phyloP scores from a whole-genome alignment of 1,140 invertebrate species.

The Chionoecetes opilio region DNA sequence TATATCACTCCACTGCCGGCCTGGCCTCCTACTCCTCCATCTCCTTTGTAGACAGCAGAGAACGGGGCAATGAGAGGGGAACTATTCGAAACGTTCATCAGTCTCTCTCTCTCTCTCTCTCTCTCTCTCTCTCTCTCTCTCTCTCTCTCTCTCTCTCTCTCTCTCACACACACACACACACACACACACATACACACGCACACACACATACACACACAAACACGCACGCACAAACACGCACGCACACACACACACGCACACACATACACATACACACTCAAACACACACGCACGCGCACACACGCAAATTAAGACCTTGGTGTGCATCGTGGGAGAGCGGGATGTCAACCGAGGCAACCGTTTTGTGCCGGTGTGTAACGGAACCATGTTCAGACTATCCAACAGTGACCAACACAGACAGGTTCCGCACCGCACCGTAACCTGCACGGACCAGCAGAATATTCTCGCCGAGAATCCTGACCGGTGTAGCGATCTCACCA shows the following conservation, averaged over 20 bases:
- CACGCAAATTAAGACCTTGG: too few relatives aligned
- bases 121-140: conserved; percentile 34
- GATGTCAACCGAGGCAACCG: too few relatives aligned
- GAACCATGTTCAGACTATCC: too few relatives aligned
- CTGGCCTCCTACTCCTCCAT: neutral
- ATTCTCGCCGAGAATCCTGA: too few relatives aligned
- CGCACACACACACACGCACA: conserved; percentile 47
- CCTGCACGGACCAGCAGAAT: too few relatives aligned
- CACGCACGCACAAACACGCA: conserved; percentile 39
- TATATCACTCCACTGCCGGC: neutral
- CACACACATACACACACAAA: conserved; percentile 7
- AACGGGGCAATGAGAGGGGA: neutral
- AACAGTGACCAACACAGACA: too few relatives aligned
- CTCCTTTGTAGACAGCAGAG: neutral
- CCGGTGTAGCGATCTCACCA: too few relatives aligned
- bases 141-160: conserved; percentile 44
- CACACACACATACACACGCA: neutral
- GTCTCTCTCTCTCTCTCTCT: neutral
- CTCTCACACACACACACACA: conserved; percentile 10
- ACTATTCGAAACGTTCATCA: neutral
- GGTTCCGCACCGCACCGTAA: too few relatives aligned
- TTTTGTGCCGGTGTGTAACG: too few relatives aligned
- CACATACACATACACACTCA: conserved; percentile 40
- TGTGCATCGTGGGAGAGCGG: too few relatives aligned
- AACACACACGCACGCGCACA: conserved; percentile 32